These are phyloP conservation scores for Athalia cordata DNA, from an alignment of 2,888 invertebrate genomes.

Conservation along the genomic window DNA sequence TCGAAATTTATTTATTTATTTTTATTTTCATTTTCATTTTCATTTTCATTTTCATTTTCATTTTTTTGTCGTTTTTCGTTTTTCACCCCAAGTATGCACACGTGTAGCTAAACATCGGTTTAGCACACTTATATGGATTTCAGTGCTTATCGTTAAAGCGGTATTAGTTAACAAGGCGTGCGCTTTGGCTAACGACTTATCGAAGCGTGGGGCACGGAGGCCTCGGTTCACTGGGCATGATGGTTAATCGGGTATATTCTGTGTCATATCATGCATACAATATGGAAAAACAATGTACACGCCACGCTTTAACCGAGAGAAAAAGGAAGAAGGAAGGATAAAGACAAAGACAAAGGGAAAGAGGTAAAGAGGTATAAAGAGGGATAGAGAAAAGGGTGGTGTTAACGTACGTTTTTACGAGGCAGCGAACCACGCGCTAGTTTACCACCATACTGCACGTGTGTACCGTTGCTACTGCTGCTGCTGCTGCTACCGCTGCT, in stretches of 20 bases:
- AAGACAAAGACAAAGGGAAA: too few species aligned
- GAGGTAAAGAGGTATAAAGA: too few species aligned
- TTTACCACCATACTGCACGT: slow-evolving; percentile 19
- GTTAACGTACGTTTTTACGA: slow-evolving; percentile 54
- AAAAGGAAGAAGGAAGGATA: too few species aligned
- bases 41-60: too few species aligned
- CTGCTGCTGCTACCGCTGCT: too few species aligned
- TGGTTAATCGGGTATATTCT: slow-evolving; percentile 68
- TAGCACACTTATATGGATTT: slow-evolving; percentile 1
- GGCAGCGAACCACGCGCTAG: slow-evolving; percentile 52
- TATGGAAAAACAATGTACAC: slow-evolving; percentile 44
- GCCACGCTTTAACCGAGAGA: background rate
- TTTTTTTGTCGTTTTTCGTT: background rate
- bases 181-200: slow-evolving; percentile 64
- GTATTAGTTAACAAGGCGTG: slow-evolving; percentile 57
- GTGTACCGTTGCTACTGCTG: too few species aligned
- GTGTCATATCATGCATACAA: slow-evolving; percentile 33
- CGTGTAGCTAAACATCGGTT: background rate
- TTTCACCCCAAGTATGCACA: background rate
- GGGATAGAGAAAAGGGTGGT: slow-evolving; percentile 8
- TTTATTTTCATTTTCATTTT: too few species aligned
- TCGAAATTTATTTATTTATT: too few species aligned
- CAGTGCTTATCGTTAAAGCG: slow-evolving; percentile 29
- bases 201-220: slow-evolving; percentile 60
- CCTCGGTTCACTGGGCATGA: slow-evolving; percentile 65